Evolutionary conservation across 1,140 invertebrate species (phyloP), one percentile per base, ranked within the genome.

Genomic region (Micrasema longulum): DNA sequence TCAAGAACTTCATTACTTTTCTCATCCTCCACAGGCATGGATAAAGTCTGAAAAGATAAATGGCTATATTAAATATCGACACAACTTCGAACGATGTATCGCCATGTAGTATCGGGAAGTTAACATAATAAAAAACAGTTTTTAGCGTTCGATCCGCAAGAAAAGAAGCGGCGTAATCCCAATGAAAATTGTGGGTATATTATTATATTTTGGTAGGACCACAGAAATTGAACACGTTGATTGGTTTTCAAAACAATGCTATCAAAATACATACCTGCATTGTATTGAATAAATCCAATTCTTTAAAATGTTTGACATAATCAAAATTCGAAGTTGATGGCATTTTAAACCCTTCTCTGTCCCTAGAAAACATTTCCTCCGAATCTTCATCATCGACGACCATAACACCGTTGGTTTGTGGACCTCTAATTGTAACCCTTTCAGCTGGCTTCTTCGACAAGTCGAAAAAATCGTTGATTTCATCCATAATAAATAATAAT

Each of bases 381-480:
- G 41, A 9, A 16, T 41, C 52, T n/a, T 57, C 52, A 0, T 68
- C 35, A 18, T 53, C 22, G 2, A 68, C 16, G 18, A 16, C 6
- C 9, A 53, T 14, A 2, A n/a, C n/a, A 10, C 50, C 38, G 11
- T 18, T 23, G 2, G 36, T 55, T 57, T 68, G 50, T 7, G 50
- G 18, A 11, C 52, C 66, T 23, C 2, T 35, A 0, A 68, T 11
- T 3, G 18, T 22, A 12, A 45, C 22, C 23, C n/a, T 68, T 20
- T 5, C 7, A 3, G 50, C 14, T 0, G 66, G 50, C 43, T 57
- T 31, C 20, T 41, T 55, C 14, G 60, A 31, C 12, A 68, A 22
- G 22, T 68, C 31, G 16, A 68, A 68, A 68, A 68, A 68, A 16
- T 43, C 52, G 16, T 23, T 43, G n/a, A 68, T 10, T 43, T 68